Percentiles rank a stretch among this genome's conserved stretches.
Conservation (phyloP, 2,888 invertebrate genomes). For the Priocnemis perturbator region DNA sequence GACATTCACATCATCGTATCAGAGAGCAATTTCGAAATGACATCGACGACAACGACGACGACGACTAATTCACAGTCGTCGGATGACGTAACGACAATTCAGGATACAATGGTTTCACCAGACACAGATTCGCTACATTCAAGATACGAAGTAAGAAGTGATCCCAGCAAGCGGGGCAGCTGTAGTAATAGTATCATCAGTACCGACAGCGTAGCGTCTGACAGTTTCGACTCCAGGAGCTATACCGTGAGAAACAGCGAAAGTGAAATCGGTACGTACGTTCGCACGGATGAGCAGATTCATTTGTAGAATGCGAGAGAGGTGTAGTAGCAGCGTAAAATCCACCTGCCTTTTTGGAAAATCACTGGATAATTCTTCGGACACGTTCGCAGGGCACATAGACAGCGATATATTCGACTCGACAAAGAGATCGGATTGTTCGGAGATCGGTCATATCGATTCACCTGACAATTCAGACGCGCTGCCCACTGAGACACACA, state of each 20-base stretch:
- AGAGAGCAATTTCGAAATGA: too few relatives aligned
- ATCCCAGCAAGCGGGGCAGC: constrained; percentile 54
- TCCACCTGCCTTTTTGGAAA: constrained; percentile 25
- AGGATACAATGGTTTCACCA: constrained; percentile 69
- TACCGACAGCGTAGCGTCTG: constrained; percentile 66
- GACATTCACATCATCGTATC: constrained; percentile 62
- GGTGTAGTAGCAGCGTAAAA: too few relatives aligned
- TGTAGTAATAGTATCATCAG: constrained; percentile 69
- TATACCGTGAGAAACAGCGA: constrained; percentile 66
- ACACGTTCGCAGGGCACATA: constrained; percentile 66
- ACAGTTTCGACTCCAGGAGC: constrained; percentile 65
- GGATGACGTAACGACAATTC: constrained; percentile 69
- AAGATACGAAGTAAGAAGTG: constrained; percentile 44
- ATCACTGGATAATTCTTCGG: constrained; percentile 60
- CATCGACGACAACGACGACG: constrained; percentile 50
- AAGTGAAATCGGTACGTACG: constrained; percentile 69
- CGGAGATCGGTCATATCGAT: constrained; percentile 85
- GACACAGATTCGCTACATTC: constrained; percentile 68
- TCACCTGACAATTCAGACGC: constrained; percentile 87
- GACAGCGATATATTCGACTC: constrained; percentile 71
- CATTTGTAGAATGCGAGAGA: too few relatives aligned
- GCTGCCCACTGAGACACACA: constrained; percentile 82
- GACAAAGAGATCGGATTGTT: constrained; percentile 64
- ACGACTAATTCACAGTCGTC: constrained; percentile 67
- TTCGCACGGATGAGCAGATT: background rate